A percentile compares a stretch with the other conserved stretches of the same genome.
Evolutionary conservation across 1,140 invertebrate species (phyloP).

Genomic region (Mamestra configurata): DNA sequence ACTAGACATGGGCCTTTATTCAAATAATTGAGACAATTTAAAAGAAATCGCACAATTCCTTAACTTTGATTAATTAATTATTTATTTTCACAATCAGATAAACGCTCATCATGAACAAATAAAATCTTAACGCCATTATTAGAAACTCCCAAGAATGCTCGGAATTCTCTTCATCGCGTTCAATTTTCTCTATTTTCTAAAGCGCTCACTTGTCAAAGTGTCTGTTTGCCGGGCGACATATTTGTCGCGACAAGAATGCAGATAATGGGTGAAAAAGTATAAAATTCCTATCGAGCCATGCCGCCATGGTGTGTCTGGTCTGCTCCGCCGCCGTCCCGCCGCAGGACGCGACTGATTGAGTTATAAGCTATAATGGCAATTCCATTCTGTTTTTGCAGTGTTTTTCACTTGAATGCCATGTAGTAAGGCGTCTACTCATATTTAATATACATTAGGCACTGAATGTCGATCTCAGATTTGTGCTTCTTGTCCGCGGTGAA

Average conservation of each 20-base stretch:
- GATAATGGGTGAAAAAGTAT: slow-evolving; percentile 81
- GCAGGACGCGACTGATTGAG: slow-evolving; percentile 75
- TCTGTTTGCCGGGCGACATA: slow-evolving; percentile 58
- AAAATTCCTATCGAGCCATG: slow-evolving; percentile 77
- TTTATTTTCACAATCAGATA: neutral
- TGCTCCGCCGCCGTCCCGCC: slow-evolving; percentile 37
- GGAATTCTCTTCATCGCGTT: slow-evolving; percentile 74
- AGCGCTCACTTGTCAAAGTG: slow-evolving; percentile 46
- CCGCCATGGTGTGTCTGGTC: slow-evolving; percentile 59
- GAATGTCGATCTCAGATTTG: slow-evolving; percentile 78
- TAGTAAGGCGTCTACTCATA: slow-evolving; percentile 75
- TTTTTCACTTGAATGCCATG: slow-evolving; percentile 84
- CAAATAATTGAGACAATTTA: no score
- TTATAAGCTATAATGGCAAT: slow-evolving; percentile 86
- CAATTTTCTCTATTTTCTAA: slow-evolving; percentile 68
- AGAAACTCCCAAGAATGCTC: slow-evolving; percentile 59
- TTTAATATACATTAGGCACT: slow-evolving; percentile 83
- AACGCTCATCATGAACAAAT: slow-evolving; percentile 4
- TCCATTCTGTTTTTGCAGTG: slow-evolving; percentile 83
- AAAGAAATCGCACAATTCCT: no score
- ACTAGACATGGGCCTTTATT: no score
- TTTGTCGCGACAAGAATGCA: slow-evolving; percentile 67
- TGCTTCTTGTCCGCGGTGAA: slow-evolving; percentile 73
- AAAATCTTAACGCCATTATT: slow-evolving; percentile 7
- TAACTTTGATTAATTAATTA: no score